Evolutionary conservation across 2,888 invertebrate species (phyloP).

Genomic region (Drosophila barbarae): DNA sequence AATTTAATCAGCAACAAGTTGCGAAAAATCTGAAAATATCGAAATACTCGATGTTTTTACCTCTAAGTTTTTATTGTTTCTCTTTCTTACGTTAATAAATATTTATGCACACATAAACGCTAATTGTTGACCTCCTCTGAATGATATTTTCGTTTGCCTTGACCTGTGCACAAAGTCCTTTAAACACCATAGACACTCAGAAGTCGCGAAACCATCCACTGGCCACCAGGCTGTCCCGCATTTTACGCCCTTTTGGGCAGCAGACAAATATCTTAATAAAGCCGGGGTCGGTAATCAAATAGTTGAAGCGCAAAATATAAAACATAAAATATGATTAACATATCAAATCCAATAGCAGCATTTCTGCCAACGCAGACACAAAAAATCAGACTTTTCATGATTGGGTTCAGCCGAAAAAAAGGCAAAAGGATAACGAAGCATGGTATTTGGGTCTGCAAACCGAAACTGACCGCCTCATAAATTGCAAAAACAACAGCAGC

Average conservation of each 20-base stretch:
- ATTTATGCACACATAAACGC: slow-evolving; percentile 42
- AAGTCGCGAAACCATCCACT: not conserved
- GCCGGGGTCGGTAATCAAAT: slow-evolving; percentile 48
- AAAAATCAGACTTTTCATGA: slow-evolving; percentile 52
- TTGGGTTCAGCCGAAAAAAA: slow-evolving; percentile 52
- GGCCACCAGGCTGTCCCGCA: slow-evolving; percentile 6
- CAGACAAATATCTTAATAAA: slow-evolving; percentile 50
- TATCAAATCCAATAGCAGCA: slow-evolving; percentile 49
- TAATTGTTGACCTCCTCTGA: slow-evolving; percentile 47
- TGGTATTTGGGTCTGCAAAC: slow-evolving; percentile 37
- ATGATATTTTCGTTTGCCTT: not conserved
- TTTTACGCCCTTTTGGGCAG: slow-evolving; percentile 48
- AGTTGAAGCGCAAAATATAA: slow-evolving; percentile 66
- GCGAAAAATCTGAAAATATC: not conserved
- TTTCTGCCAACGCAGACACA: slow-evolving; percentile 50
- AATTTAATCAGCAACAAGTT: not conserved
- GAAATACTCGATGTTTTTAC: not conserved
- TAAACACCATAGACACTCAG: not conserved
- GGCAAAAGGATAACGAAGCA: slow-evolving; percentile 65
- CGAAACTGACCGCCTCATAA: slow-evolving; percentile 70
- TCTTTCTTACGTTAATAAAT: not conserved
- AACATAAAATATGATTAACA: slow-evolving; percentile 73
- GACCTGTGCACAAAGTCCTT: not conserved
- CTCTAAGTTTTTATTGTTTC: not conserved
- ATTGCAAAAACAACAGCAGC: slow-evolving; percentile 53